Conservation (phyloP, 1,140 invertebrate genomes). For the Heliconius hewitsoni region DNA sequence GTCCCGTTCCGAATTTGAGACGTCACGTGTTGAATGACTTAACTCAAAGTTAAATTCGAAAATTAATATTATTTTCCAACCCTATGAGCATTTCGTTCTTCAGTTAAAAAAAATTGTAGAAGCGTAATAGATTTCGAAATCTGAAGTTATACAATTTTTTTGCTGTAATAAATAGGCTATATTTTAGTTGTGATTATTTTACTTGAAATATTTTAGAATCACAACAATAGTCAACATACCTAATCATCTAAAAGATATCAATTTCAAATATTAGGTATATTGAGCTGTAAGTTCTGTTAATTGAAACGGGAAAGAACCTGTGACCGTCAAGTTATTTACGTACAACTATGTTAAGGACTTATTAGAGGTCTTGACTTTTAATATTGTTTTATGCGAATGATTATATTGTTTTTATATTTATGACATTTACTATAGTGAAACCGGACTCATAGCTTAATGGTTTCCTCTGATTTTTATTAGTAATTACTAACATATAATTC, state of each 20-base stretch:
- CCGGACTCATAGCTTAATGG: too few species aligned
- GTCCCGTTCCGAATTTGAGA: too few species aligned
- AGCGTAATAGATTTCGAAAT: not conserved
- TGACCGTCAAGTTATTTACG: not conserved
- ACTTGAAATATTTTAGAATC: not conserved
- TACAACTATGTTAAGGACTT: not conserved
- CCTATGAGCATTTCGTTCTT: too few species aligned
- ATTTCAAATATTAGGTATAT: not conserved
- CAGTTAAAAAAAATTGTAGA: too few species aligned
- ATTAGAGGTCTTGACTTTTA: not conserved
- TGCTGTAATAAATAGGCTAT: not conserved
- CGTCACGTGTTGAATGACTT: too few species aligned
- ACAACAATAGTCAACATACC: not conserved
- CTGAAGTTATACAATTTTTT: not conserved
- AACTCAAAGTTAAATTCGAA: too few species aligned
- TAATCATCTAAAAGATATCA: not conserved
- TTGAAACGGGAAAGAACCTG: conserved; percentile 4
- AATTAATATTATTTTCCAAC: too few species aligned
- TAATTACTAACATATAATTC: too few species aligned
- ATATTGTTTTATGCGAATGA: not conserved
- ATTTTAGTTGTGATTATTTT: not conserved
- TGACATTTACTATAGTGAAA: too few species aligned
- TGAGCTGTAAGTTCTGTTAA: not conserved
- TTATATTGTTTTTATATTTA: not conserved
- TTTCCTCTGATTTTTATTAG: too few species aligned